Evolutionary conservation across 2,888 invertebrate genomes (phyloP).

Genomic region (Rotaria macrura): DNA sequence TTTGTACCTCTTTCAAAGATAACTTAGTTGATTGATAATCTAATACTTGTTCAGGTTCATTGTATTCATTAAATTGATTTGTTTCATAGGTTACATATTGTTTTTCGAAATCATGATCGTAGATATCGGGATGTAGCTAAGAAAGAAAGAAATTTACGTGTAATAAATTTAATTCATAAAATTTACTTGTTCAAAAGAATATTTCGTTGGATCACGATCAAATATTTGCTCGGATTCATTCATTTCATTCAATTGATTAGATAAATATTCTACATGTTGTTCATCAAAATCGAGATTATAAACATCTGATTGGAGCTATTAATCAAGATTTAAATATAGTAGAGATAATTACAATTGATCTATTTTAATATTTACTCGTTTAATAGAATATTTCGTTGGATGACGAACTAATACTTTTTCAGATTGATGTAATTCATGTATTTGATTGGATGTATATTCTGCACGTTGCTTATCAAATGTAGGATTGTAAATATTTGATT

Average conservation of each 20-base stretch:
- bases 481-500: not conserved
- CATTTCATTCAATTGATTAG: not conserved
- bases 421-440: not conserved
- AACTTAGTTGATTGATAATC: not conserved
- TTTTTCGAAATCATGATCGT: not conserved
- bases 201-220: not conserved
- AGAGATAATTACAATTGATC: no score
- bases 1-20: not conserved
- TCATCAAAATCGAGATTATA: not conserved
- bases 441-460: not conserved
- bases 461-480: not conserved
- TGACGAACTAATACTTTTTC: not conserved
- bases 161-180: not conserved
- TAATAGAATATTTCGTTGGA: not conserved
- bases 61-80: not conserved
- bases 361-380: not conserved
- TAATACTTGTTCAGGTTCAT: not conserved
- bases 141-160: not conserved
- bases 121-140: not conserved
- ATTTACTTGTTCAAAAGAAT: not conserved
- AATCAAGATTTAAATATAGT: not conserved
- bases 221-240: not conserved
- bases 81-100: not conserved
- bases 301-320: not conserved
- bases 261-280: not conserved